Conservation (phyloP, 2,888 invertebrate species). For the Epinotia bilunana region DNA sequence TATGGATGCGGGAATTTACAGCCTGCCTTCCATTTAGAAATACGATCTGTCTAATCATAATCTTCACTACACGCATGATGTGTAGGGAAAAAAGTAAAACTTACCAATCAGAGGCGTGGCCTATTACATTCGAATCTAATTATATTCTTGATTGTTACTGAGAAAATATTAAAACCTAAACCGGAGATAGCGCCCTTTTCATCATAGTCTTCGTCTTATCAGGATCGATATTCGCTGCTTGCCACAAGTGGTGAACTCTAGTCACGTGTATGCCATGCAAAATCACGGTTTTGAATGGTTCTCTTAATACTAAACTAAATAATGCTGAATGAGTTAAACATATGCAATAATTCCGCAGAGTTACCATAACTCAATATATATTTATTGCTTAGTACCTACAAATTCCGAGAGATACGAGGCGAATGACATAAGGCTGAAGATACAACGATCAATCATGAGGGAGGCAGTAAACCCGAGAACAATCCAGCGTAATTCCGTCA, state of each 20-base stretch:
- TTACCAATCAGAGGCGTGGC: constrained; percentile 20
- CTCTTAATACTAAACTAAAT: background rate
- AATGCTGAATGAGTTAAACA: constrained; percentile 9
- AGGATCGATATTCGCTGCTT: background rate
- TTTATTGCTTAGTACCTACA: constrained; percentile 77
- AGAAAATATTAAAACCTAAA: background rate
- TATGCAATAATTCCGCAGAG: constrained; percentile 66
- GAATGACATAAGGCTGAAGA: constrained; percentile 83
- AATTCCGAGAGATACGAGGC: constrained; percentile 79
- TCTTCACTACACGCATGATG: constrained; percentile 65
- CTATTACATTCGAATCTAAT: background rate
- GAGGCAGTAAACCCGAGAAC: constrained; percentile 83
- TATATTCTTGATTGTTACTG: background rate
- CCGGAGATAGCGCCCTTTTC: background rate
- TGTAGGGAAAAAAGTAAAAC: constrained; percentile 43
- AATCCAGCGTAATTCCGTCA: constrained; percentile 84
- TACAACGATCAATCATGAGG: constrained; percentile 83
- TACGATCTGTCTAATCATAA: constrained; percentile 76
- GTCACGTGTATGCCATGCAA: background rate
- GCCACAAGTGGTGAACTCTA: background rate
- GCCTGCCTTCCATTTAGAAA: constrained; percentile 77
- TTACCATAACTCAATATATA: constrained; percentile 78
- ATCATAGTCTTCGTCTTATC: background rate
- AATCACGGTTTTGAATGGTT: background rate
- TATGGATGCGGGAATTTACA: constrained; percentile 79